A percentile compares a stretch with the other conserved stretches of the same genome.
Evolutionary conservation across 2,888 invertebrate species (phyloP).

Genomic region (Linyphia triangularis): DNA sequence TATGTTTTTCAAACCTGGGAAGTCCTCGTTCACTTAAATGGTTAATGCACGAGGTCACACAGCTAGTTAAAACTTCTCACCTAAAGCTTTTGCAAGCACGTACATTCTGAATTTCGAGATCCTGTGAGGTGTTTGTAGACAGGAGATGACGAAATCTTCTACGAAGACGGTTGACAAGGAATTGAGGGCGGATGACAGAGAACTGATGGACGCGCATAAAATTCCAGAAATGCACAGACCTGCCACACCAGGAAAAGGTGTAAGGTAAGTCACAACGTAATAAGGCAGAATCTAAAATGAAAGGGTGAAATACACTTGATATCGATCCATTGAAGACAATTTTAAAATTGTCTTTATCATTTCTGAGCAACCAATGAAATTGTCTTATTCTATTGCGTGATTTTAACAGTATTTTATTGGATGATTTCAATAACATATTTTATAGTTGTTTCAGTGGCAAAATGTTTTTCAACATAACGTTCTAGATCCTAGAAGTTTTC

Average conservation of each 20-base stretch:
- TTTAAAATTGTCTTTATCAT: neutral
- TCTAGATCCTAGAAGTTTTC: too few species aligned
- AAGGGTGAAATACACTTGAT: neutral
- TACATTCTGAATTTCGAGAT: neutral
- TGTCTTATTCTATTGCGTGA: too few species aligned
- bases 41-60: too few species aligned
- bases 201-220: slow-evolving; percentile 93
- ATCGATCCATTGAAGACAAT: neutral
- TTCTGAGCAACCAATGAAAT: too few species aligned
- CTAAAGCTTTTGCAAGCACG: slow-evolving; percentile 80
- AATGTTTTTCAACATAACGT: too few species aligned
- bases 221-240: slow-evolving; percentile 95
- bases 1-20: too few species aligned
- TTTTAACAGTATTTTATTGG: too few species aligned
- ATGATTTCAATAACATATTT: too few species aligned
- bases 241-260: slow-evolving; percentile 86
- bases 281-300: slow-evolving; percentile 79
- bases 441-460: too few species aligned
- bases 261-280: slow-evolving; percentile 80
- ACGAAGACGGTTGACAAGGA: slow-evolving; percentile 94
- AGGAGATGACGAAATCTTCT: slow-evolving; percentile 87
- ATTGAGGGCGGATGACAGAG: slow-evolving; percentile 93
- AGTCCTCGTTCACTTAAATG: too few species aligned
- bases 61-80: too few species aligned
- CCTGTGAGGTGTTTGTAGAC: slow-evolving; percentile 24